Evolutionary conservation across 2,797 vertebrate species (phyloP).

Genomic region (Pseudochirops cupreus): DNA sequence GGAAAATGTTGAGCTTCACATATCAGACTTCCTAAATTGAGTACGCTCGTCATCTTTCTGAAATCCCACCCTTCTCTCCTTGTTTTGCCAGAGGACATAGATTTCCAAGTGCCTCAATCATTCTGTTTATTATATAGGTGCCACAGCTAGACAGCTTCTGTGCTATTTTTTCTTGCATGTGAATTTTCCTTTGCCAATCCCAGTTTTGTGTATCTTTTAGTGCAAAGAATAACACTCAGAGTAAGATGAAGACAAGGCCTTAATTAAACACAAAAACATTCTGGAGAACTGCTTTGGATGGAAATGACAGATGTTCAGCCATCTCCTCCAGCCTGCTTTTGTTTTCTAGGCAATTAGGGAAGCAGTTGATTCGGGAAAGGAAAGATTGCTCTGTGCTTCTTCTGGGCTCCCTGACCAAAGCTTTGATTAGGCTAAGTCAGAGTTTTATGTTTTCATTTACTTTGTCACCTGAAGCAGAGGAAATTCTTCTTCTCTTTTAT

Average conservation of each 20-base stretch:
- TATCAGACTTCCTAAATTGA: neutral
- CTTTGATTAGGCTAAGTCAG: conserved; percentile 33
- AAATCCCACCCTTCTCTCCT: conserved; percentile 16
- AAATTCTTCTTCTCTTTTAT: conserved; percentile 8
- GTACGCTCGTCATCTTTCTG: neutral
- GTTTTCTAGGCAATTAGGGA: conserved; percentile 52
- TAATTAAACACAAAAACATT: conserved; percentile 57
- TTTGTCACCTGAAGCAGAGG: conserved; percentile 29
- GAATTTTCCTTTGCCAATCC: neutral
- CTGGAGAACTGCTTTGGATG: neutral
- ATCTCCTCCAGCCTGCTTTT: conserved; percentile 8
- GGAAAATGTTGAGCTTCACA: conserved; percentile 8
- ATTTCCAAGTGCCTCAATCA: conserved; percentile 16
- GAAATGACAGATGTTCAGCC: conserved; percentile 20
- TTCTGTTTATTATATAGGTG: conserved; percentile 36
- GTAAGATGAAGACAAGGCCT: conserved; percentile 43
- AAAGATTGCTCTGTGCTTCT: neutral
- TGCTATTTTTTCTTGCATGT: conserved; percentile 33
- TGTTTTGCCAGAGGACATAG: conserved; percentile 12
- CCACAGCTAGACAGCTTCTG: neutral
- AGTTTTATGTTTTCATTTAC: conserved; percentile 3
- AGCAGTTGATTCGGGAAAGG: conserved; percentile 17
- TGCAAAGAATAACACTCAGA: conserved; percentile 2
- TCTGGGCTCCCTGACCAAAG: conserved; percentile 8
- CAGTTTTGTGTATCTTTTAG: conserved; percentile 5